Evolutionary conservation across 2,888 invertebrate genomes (phyloP).

Genomic region (Heliothis peltigera): DNA sequence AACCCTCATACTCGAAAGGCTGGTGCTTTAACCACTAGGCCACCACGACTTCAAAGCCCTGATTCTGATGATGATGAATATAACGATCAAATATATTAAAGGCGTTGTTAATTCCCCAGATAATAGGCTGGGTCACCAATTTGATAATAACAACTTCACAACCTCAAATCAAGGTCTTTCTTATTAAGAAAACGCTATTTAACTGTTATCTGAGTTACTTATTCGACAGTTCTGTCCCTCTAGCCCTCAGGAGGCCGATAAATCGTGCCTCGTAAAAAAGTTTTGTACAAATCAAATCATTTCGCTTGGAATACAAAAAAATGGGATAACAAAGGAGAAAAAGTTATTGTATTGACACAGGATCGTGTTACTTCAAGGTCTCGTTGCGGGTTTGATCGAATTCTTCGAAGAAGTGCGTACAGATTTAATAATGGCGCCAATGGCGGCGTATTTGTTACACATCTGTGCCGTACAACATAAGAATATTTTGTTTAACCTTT

Average conservation of each 20-base stretch:
- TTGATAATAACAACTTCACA: neutral
- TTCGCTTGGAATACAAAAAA: slow-evolving; percentile 37
- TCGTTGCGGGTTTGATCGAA: slow-evolving; percentile 36
- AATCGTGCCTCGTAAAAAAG: slow-evolving; percentile 21
- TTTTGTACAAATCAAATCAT: slow-evolving; percentile 51
- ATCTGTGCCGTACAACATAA: slow-evolving; percentile 8
- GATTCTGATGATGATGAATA: too few relatives aligned
- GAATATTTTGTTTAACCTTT: slow-evolving; percentile 1
- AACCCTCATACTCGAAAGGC: too few relatives aligned
- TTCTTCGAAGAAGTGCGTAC: slow-evolving; percentile 46
- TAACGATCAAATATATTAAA: too few relatives aligned
- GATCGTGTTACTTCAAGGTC: slow-evolving; percentile 33
- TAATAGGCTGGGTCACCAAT: neutral
- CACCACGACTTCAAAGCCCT: too few relatives aligned
- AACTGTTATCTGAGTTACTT: slow-evolving; percentile 24
- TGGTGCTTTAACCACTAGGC: too few relatives aligned
- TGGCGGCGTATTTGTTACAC: slow-evolving; percentile 22
- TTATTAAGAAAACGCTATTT: slow-evolving; percentile 10
- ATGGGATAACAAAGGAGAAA: slow-evolving; percentile 22
- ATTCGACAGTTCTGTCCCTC: slow-evolving; percentile 19
- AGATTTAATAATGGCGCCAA: slow-evolving; percentile 55
- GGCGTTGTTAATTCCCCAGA: too few relatives aligned
- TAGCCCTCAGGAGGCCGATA: slow-evolving; percentile 13
- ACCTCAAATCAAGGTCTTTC: neutral
- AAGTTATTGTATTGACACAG: slow-evolving; percentile 24